phyloP scores from a whole-genome alignment of 2,113 vertebrate species.

The Dipodomys stephensi region DNA sequence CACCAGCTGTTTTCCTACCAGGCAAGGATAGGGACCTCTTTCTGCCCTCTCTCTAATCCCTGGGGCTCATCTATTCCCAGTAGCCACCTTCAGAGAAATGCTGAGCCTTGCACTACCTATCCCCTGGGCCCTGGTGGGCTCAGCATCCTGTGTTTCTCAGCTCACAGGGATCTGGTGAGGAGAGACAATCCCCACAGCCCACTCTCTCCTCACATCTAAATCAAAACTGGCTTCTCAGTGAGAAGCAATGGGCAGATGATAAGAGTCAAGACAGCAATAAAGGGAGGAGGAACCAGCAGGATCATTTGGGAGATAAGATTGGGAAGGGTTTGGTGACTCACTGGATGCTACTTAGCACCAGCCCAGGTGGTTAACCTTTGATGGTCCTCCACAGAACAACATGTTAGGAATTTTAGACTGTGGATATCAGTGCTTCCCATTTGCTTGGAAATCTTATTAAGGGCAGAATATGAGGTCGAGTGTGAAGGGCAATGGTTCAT shows the following conservation, averaged over 20 bases:
- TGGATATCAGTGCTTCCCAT: not conserved
- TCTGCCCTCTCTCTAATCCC: not conserved
- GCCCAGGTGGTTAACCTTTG: not conserved
- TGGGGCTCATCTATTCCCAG: not conserved
- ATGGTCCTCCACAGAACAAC: not conserved
- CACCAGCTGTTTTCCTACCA: not conserved
- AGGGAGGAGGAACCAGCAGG: not conserved
- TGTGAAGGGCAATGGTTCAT: too few relatives aligned
- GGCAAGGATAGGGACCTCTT: not conserved
- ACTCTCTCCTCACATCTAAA: not conserved
- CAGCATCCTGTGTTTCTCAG: not conserved
- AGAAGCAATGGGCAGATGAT: not conserved
- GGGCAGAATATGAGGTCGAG: not conserved
- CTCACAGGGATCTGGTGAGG: not conserved
- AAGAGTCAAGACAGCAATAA: not conserved
- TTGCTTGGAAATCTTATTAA: not conserved
- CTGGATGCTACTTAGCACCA: not conserved
- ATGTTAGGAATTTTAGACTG: not conserved
- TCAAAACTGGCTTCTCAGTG: not conserved
- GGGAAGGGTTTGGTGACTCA: slow-evolving; percentile 22
- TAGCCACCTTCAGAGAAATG: not conserved
- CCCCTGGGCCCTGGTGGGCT: not conserved
- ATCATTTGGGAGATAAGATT: not conserved
- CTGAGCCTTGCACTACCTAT: not conserved
- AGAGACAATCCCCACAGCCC: not conserved